Base-by-base conservation (phyloP, 2,888 invertebrate genomes). In the Trichogramma evanescens region DNA sequence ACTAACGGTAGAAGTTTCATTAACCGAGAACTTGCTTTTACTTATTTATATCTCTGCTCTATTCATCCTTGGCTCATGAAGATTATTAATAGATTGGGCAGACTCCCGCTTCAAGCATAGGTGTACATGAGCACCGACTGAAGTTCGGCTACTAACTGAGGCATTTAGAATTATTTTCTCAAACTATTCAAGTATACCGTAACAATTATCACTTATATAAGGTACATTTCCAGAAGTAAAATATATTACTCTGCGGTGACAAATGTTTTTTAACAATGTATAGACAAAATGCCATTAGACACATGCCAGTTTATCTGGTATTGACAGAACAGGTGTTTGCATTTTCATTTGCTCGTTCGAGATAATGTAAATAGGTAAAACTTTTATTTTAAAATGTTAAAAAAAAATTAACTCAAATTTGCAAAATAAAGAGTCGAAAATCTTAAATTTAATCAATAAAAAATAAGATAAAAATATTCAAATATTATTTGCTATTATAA, bases 31-130 rank as follows among this genome's bases (percentile, higher is more conserved):
- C 58, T 64, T 63, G 63, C 59, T 67, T 66, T 70, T 70, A 66
- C 64, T 72, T 74, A 74, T 74, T 74, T 72, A 71, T 73, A 75
- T 70, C 69, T 66, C 67, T 70, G 72, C 70, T 69, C 71, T 69
- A 72, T 72, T 72, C 71, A 74, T 74, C 74, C 76, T 77, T 76
- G 74, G 73, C 66, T 66, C 67, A 73, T 66, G 61, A 63, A 65
- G 66, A 68, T 68, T 76, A 76, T 76, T 72, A 73, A 71, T 75
- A 75, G 74, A 26, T 68, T 63, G 61, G 64, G 63, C 63, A 68
- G 62, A 69, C 64, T 61, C 63, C 62, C 68, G 65, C 68, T 68
- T 72, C 65, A 69, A 71, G 70, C 71, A 67, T 26, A 26, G 26
- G 26, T 26, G 26, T 26, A 26, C 26, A 26, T 26, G 26, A 26